These are phyloP conservation scores for Aplocera efformata DNA, from an alignment of 2,888 invertebrate species.

Conservation along the genomic window DNA sequence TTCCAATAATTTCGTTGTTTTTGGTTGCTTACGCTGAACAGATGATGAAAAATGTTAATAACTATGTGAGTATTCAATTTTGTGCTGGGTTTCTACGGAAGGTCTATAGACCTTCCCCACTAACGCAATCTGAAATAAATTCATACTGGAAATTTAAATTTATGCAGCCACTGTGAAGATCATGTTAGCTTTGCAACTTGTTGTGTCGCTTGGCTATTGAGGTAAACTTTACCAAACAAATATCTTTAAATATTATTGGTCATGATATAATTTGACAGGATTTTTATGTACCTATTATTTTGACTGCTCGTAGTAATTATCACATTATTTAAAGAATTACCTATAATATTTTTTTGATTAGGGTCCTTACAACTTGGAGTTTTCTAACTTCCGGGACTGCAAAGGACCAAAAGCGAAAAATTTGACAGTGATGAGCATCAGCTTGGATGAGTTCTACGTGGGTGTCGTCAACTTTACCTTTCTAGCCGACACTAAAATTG, in stretches of 20 bases:
- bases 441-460: not conserved
- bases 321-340: too few species aligned
- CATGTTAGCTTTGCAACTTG: too few species aligned
- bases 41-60: conserved; percentile 15
- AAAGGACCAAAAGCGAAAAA: conserved; percentile 24
- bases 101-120: not conserved
- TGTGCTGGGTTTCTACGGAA: too few species aligned
- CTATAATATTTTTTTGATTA: conserved; percentile 5
- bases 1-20: not conserved
- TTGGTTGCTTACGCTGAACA: conserved; percentile 11
- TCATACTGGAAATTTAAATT: not conserved
- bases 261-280: too few species aligned
- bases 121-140: not conserved
- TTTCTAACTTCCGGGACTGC: conserved; percentile 8
- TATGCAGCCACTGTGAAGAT: too few species aligned
- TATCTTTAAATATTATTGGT: too few species aligned
- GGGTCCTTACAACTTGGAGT: conserved; percentile 18
- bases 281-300: too few species aligned
- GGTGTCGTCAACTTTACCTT: conserved; percentile 16
- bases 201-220: too few species aligned
- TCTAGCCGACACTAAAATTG: conserved; percentile 16
- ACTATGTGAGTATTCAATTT: conserved; percentile 21
- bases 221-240: too few species aligned
- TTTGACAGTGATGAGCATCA: conserved; percentile 4
- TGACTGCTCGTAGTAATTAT: too few species aligned